Percentiles rank a stretch among this genome's conserved stretches.
Evolutionary conservation across 2,888 invertebrate species (phyloP).

Genomic region (Cantharis flavilabris): DNA sequence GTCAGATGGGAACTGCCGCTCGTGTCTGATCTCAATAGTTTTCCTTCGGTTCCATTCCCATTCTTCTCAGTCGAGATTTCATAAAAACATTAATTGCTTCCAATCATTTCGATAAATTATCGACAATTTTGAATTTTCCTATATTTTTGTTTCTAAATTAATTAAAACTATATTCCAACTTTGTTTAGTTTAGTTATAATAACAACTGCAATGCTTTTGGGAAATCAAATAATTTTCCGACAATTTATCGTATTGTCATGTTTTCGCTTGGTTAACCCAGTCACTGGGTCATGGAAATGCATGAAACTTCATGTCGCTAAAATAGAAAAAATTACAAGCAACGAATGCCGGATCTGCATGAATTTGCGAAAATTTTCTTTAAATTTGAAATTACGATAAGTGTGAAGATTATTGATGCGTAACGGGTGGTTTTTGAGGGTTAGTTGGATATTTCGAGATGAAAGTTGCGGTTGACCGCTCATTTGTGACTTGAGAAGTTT

Average conservation of each 20-base stretch:
- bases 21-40: constrained; percentile 21
- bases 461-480: constrained; percentile 28
- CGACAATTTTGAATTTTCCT: not conserved
- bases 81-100: not conserved
- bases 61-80: not conserved
- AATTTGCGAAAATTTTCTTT: not conserved
- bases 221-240: not conserved
- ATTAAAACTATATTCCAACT: not conserved
- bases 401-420: not conserved
- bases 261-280: not conserved
- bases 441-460: constrained; percentile 17
- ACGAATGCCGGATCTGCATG: too few relatives aligned
- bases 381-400: not conserved
- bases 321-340: too few relatives aligned
- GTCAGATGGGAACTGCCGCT: constrained; percentile 35
- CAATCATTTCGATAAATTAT: too few relatives aligned
- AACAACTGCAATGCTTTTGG: not conserved
- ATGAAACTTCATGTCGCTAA: not conserved
- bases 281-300: not conserved
- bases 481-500: constrained; percentile 26
- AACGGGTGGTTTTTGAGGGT: not conserved
- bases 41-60: not conserved
- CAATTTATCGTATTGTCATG: not conserved
- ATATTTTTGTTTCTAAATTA: not conserved
- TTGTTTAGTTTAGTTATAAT: not conserved